Percentiles rank a stretch among this genome's conserved stretches.
Conservation (phyloP, 2,888 invertebrate species). For the Drosophila subsilvestris region DNA sequence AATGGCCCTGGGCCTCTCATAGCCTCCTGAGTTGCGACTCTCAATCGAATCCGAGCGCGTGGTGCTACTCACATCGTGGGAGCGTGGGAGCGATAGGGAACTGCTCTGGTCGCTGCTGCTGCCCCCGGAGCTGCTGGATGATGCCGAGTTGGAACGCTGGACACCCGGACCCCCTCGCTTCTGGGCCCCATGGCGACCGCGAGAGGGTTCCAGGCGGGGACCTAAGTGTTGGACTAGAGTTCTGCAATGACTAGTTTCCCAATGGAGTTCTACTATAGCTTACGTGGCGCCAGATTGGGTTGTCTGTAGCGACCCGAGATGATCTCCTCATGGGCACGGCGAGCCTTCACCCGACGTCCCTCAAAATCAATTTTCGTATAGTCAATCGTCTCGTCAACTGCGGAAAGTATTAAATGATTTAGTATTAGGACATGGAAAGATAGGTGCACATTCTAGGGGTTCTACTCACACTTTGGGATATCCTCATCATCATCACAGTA, state of each 20-base stretch:
- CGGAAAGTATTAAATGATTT: neutral
- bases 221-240: slow-evolving; percentile 38
- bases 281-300: slow-evolving; percentile 83
- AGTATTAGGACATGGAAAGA: neutral
- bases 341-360: slow-evolving; percentile 83
- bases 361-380: slow-evolving; percentile 84
- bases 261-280: slow-evolving; percentile 19
- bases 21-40: slow-evolving; percentile 81
- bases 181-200: slow-evolving; percentile 47
- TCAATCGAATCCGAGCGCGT: slow-evolving; percentile 83
- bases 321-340: slow-evolving; percentile 84
- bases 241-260: neutral
- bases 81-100: slow-evolving; percentile 67
- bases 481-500: slow-evolving; percentile 83
- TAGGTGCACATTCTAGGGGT: neutral
- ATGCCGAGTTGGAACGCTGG: slow-evolving; percentile 71
- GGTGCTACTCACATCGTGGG: slow-evolving; percentile 78
- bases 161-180: slow-evolving; percentile 47
- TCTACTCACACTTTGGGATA: slow-evolving; percentile 79
- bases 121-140: slow-evolving; percentile 71
- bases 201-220: slow-evolving; percentile 67
- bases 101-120: slow-evolving; percentile 75
- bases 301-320: slow-evolving; percentile 84
- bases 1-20: slow-evolving; percentile 76
- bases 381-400: slow-evolving; percentile 83